Evolutionary conservation across 2,113 vertebrate species (phyloP).

Genomic region (Etia nguti): DNA sequence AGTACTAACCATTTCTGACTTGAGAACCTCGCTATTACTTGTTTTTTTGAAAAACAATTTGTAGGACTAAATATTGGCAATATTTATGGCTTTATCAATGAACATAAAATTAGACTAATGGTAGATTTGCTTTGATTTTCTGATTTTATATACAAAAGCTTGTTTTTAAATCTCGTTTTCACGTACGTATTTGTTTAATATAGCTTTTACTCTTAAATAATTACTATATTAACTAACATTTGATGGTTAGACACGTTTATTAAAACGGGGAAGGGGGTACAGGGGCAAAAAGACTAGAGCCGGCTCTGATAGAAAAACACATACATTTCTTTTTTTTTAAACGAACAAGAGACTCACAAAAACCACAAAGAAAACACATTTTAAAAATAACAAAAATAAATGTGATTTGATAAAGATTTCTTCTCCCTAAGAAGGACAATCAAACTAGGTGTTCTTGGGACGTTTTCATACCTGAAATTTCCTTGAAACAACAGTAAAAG

Average conservation of each 20-base stretch:
- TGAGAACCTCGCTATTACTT: not conserved
- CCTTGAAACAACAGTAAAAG: not conserved
- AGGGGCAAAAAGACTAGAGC: not conserved
- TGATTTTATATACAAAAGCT: not conserved
- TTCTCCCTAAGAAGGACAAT: accelerated
- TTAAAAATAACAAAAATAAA: accelerated
- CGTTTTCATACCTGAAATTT: not conserved
- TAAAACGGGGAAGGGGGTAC: accelerated
- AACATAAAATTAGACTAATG: not conserved
- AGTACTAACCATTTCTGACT: accelerated
- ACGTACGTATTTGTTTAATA: not conserved
- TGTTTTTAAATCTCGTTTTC: not conserved
- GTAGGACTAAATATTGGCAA: not conserved
- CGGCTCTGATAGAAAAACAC: not conserved
- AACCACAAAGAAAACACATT: not conserved
- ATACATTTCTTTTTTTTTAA: accelerated
- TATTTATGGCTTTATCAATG: not conserved
- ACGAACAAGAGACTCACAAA: not conserved
- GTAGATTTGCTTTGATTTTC: not conserved
- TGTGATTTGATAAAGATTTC: not conserved
- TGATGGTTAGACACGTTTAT: not conserved
- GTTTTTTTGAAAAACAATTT: not conserved
- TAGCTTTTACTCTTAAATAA: not conserved
- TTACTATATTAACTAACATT: not conserved
- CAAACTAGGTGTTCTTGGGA: not conserved